Percentiles rank a stretch among this genome's conserved stretches.
These are phyloP conservation scores for Caenorhabditis sp. DNA, from an alignment of 2,888 invertebrate genomes.

Conservation along the genomic window DNA sequence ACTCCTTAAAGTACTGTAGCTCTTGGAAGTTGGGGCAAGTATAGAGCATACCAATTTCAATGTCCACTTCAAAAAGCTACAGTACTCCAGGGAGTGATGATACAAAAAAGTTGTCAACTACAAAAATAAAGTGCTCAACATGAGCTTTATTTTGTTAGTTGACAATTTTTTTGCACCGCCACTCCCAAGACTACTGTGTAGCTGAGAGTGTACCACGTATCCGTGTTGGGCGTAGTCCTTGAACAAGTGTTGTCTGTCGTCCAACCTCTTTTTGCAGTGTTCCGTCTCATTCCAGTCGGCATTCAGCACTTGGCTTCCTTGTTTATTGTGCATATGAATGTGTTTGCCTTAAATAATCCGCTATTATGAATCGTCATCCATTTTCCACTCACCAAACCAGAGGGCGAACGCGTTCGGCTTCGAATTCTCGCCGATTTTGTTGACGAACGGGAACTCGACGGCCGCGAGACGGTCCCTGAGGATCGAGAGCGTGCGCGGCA, in stretches of 20 bases:
- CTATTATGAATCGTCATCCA: not conserved
- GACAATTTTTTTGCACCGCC: too few species aligned
- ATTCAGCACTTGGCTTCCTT: conserved; percentile 41
- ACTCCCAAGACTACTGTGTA: too few species aligned
- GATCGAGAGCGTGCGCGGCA: conserved; percentile 31
- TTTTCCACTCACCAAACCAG: conserved; percentile 56
- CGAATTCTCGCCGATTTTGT: conserved; percentile 64
- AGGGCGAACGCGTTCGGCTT: conserved; percentile 63
- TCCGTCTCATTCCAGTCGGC: conserved; percentile 21
- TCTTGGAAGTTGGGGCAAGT: too few species aligned
- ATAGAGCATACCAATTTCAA: too few species aligned
- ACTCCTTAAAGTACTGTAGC: too few species aligned
- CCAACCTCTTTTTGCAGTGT: conserved; percentile 31
- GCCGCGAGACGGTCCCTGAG: conserved; percentile 23
- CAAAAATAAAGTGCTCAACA: too few species aligned
- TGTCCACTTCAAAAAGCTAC: too few species aligned
- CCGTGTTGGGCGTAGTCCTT: conserved; percentile 28
- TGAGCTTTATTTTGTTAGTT: too few species aligned
- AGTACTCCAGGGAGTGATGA: too few species aligned
- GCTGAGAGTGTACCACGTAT: conserved; percentile 39
- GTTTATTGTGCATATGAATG: conserved; percentile 41
- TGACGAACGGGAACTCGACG: conserved; percentile 60
- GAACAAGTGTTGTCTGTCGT: conserved; percentile 37
- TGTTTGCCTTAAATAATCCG: not conserved
- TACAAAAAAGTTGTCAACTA: too few species aligned